A percentile compares a stretch with the other conserved stretches of the same genome.
Conservation (phyloP, 2,797 vertebrate species). For the Pseudochirops cupreus region DNA sequence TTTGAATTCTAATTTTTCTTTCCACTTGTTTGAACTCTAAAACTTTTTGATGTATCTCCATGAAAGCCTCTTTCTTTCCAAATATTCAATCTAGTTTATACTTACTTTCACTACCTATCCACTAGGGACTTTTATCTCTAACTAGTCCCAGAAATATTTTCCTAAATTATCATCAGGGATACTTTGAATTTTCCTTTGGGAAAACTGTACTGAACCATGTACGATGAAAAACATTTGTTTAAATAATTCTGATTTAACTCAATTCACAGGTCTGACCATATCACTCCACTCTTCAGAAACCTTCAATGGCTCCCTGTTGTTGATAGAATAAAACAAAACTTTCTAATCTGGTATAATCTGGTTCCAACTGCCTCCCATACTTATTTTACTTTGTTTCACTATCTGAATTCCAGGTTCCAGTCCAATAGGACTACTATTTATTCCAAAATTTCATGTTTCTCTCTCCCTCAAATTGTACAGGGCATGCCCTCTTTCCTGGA, state of each 20-base stretch:
- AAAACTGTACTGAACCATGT: constrained; percentile 23
- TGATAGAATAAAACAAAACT: neutral
- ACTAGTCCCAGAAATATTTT: constrained; percentile 46
- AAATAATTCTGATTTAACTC: constrained; percentile 39
- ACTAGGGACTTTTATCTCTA: constrained; percentile 13
- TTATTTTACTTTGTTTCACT: neutral
- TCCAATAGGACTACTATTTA: neutral
- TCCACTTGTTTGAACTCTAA: neutral
- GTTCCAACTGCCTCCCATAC: neutral
- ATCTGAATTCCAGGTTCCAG: neutral
- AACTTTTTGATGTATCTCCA: neutral
- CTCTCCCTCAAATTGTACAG: neutral
- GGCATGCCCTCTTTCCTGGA: neutral
- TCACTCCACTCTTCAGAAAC: neutral
- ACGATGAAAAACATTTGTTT: neutral
- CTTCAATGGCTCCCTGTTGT: neutral
- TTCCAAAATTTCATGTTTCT: neutral
- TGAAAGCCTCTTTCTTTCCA: neutral
- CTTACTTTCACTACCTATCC: neutral
- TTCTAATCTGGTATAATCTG: neutral
- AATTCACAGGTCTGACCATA: neutral
- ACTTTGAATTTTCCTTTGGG: constrained; percentile 42
- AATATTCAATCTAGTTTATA: neutral
- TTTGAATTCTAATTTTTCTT: neutral
- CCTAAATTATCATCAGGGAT: constrained; percentile 27